Evolutionary conservation across 2,797 vertebrate genomes (phyloP).

Genomic region (Melanotaenia maccullochi): DNA sequence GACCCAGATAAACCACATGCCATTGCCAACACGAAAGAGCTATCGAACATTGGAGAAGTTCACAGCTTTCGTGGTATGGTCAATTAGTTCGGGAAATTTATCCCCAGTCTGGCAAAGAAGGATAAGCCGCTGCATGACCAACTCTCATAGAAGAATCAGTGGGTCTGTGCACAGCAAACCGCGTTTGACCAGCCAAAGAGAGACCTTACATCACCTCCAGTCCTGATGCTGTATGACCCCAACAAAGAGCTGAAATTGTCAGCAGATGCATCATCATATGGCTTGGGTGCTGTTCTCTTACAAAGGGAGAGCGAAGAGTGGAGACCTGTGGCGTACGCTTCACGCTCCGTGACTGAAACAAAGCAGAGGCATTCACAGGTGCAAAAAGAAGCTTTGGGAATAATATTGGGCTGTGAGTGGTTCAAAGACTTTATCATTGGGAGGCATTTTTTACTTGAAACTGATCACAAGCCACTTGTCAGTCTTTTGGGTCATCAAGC

Average conservation of each 20-base stretch:
- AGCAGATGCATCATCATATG: constrained; percentile 13
- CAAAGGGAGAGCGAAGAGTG: neutral
- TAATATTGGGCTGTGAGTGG: no score
- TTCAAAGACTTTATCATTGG: no score
- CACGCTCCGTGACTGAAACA: neutral
- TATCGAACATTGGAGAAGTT: neutral
- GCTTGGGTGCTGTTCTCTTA: constrained; percentile 2
- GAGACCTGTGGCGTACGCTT: neutral
- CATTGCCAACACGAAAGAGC: neutral
- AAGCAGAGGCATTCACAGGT: neutral
- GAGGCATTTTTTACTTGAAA: no score
- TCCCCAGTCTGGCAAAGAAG: neutral
- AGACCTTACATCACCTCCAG: neutral
- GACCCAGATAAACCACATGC: neutral
- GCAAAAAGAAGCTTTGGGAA: no score
- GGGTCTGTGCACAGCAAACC: neutral
- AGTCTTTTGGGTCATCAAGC: no score
- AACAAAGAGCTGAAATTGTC: neutral
- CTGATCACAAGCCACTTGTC: no score
- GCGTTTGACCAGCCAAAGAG: constrained; percentile 9
- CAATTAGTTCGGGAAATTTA: neutral
- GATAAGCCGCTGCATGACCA: neutral
- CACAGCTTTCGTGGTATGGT: neutral
- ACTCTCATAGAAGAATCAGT: constrained; percentile 12
- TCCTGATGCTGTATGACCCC: neutral